Conservation (phyloP, 2,888 invertebrate genomes). For the Tenthredo scrophulariae region DNA sequence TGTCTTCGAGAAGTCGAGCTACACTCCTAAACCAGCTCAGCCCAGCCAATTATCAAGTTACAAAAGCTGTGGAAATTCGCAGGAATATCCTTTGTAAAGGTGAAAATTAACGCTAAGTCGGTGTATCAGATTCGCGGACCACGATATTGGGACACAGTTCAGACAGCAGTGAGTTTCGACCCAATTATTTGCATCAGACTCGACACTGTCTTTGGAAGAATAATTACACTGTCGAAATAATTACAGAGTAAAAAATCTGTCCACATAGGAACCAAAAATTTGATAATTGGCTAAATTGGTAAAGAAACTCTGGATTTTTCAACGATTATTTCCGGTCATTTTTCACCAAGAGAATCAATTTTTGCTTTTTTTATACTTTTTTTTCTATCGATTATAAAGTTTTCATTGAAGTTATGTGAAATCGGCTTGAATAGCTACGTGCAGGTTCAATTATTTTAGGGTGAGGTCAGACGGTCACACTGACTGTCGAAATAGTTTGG, state of each 20-base stretch:
- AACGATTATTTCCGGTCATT: no score
- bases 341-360: no score
- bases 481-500: background rate
- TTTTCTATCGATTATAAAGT: background rate
- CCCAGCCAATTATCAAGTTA: constrained; percentile 40
- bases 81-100: constrained; percentile 15
- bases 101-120: background rate
- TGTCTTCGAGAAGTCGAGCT: constrained; percentile 6
- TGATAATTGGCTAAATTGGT: background rate
- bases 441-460: background rate
- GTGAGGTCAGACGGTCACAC: background rate
- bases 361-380: no score
- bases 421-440: background rate
- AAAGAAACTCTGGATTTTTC: background rate
- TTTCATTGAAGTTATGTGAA: background rate
- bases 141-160: background rate
- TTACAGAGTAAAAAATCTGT: background rate
- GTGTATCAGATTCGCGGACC: constrained; percentile 13
- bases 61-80: constrained; percentile 22
- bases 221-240: background rate
- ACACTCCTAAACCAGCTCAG: background rate
- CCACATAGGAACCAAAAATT: background rate
- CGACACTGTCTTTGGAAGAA: background rate
- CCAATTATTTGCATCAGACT: background rate
- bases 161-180: background rate